phyloP scores from a whole-genome alignment of 2,797 vertebrate species.

The Sylvilagus floridanus region DNA sequence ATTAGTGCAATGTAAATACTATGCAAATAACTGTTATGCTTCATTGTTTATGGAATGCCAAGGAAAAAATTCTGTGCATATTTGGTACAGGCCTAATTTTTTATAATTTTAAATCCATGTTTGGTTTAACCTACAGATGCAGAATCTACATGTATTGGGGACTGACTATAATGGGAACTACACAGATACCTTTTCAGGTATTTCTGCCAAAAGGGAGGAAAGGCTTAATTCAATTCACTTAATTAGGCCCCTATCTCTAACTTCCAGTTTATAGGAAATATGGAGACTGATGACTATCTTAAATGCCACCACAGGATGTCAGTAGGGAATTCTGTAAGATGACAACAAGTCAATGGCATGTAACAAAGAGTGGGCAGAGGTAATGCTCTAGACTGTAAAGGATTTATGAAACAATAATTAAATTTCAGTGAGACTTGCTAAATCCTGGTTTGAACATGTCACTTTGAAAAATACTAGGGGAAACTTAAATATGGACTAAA shows the following conservation, averaged over 20 bases:
- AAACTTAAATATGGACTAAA: neutral
- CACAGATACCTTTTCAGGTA: neutral
- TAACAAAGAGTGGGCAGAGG: neutral
- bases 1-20: too few relatives aligned
- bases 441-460: neutral
- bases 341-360: neutral
- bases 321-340: neutral
- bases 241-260: neutral
- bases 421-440: neutral
- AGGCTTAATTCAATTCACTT: neutral
- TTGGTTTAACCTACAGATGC: too few relatives aligned
- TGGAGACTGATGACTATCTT: neutral
- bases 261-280: neutral
- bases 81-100: too few relatives aligned
- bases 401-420: neutral
- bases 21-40: too few relatives aligned
- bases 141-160: too few relatives aligned
- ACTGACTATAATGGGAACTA: neutral
- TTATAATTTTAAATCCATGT: too few relatives aligned
- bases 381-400: neutral
- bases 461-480: constrained; percentile 18
- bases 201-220: neutral
- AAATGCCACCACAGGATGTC: neutral
- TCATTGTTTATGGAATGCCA: too few relatives aligned
- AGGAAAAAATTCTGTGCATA: too few relatives aligned